phyloP scores from a whole-genome alignment of 1,140 invertebrate species.

The Plodia interpunctella region DNA sequence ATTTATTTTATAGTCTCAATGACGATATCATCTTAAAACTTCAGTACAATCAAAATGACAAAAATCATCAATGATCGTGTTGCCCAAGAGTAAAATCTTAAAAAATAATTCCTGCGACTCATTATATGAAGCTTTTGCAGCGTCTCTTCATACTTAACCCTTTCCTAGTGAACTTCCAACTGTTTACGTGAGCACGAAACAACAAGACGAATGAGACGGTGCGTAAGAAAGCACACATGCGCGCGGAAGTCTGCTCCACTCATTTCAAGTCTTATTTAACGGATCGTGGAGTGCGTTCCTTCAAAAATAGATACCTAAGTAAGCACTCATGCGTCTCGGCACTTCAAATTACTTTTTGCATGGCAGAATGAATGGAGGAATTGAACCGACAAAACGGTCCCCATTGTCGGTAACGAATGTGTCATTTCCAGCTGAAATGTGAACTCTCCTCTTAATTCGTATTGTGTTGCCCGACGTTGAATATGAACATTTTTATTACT shows the following conservation, averaged over 20 bases:
- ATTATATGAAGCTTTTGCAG: not conserved
- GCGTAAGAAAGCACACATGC: slow-evolving; percentile 54
- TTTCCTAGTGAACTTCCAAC: slow-evolving; percentile 8
- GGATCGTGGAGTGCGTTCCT: slow-evolving; percentile 59
- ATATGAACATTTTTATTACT: slow-evolving; percentile 13
- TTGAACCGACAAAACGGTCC: slow-evolving; percentile 53
- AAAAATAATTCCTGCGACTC: not conserved
- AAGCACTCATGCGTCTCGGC: slow-evolving; percentile 45
- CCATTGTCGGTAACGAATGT: slow-evolving; percentile 56
- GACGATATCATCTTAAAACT: too few relatives aligned
- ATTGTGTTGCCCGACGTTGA: slow-evolving; percentile 13
- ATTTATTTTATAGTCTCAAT: too few relatives aligned
- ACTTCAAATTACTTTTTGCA: slow-evolving; percentile 65
- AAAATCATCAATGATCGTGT: too few relatives aligned
- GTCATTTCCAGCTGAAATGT: slow-evolving; percentile 54
- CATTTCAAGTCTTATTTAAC: slow-evolving; percentile 65
- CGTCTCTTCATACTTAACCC: not conserved
- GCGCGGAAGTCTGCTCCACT: slow-evolving; percentile 61
- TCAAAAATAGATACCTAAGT: slow-evolving; percentile 55
- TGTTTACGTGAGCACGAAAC: slow-evolving; percentile 29
- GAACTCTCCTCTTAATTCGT: slow-evolving; percentile 41
- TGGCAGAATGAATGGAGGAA: slow-evolving; percentile 58
- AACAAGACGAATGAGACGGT: slow-evolving; percentile 41
- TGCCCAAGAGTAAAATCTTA: not conserved
- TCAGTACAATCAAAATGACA: too few relatives aligned